A percentile compares a stretch with the other conserved stretches of the same genome.
These are phyloP conservation scores for Daubentonia madagascariensis DNA, from an alignment of 2,113 vertebrate species.

Conservation along the genomic window DNA sequence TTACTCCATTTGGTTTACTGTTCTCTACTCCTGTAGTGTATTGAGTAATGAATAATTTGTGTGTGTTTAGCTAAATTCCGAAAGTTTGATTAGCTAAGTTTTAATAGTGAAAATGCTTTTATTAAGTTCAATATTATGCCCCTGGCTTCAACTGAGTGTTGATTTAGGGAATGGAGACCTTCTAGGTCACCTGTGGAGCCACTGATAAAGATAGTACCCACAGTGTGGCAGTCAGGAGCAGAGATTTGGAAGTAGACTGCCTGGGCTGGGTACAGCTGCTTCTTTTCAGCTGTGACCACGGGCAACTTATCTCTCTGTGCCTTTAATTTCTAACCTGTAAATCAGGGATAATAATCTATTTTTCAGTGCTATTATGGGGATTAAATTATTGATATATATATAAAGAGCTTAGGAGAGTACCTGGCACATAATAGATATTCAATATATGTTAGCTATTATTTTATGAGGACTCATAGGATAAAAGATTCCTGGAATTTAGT, in stretches of 20 bases:
- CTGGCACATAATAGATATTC: background rate
- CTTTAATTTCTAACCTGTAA: background rate
- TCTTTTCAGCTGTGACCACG: background rate
- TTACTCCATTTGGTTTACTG: background rate
- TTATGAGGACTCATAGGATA: background rate
- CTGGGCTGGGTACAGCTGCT: background rate
- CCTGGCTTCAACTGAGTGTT: background rate
- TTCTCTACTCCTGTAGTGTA: background rate
- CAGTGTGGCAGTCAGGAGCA: background rate
- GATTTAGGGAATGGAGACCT: background rate
- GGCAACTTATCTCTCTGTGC: background rate
- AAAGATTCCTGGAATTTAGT: conserved; percentile 19
- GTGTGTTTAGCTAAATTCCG: background rate
- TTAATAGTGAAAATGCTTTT: background rate
- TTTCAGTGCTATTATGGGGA: background rate
- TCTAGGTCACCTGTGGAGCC: background rate
- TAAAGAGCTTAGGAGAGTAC: background rate
- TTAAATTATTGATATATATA: background rate
- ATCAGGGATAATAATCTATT: background rate
- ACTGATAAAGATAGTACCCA: background rate
- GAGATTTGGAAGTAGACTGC: background rate
- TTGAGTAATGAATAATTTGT: background rate
- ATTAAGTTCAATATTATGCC: background rate
- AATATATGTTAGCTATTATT: background rate
- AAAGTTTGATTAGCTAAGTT: background rate